Evolutionary conservation across 64 coral and sea anemone genomes (phyloP).

Genomic region (Catalaphyllia jardinei): DNA sequence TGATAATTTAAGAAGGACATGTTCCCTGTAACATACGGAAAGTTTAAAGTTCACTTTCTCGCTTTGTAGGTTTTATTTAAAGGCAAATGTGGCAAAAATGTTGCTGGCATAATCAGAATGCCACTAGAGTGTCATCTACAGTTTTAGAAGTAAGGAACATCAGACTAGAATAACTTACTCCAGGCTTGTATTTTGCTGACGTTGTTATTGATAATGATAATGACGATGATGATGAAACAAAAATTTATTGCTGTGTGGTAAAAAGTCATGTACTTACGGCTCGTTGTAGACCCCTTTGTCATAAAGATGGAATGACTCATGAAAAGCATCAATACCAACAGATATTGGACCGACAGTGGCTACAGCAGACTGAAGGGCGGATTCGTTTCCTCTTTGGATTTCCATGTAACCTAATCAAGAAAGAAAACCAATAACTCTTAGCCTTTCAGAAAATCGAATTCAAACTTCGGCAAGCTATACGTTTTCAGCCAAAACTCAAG

Average conservation of each 20-base stretch:
- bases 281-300: constrained; percentile 74
- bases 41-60: no score
- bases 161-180: no score
- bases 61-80: no score
- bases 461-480: not conserved
- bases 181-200: no score
- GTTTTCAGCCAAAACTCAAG: not conserved
- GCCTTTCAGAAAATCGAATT: not conserved
- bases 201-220: not conserved
- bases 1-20: no score
- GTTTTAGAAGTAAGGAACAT: no score
- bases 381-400: constrained; percentile 20
- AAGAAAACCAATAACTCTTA: no score
- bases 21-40: no score
- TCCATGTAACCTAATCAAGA: constrained; percentile 54
- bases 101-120: no score
- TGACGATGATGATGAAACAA: not conserved
- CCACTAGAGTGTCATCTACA: no score
- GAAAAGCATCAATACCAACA: constrained; percentile 56
- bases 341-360: constrained; percentile 77
- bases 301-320: constrained; percentile 71
- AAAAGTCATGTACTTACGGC: constrained; percentile 16
- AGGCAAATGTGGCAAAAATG: no score
- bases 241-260: not conserved
- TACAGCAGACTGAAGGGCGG: constrained; percentile 38